Percentiles rank a stretch among this genome's conserved stretches.
phyloP scores from a whole-genome alignment of 37 sponge, comb jelly and placozoan genomes.

The Aplysina aerophoba region DNA sequence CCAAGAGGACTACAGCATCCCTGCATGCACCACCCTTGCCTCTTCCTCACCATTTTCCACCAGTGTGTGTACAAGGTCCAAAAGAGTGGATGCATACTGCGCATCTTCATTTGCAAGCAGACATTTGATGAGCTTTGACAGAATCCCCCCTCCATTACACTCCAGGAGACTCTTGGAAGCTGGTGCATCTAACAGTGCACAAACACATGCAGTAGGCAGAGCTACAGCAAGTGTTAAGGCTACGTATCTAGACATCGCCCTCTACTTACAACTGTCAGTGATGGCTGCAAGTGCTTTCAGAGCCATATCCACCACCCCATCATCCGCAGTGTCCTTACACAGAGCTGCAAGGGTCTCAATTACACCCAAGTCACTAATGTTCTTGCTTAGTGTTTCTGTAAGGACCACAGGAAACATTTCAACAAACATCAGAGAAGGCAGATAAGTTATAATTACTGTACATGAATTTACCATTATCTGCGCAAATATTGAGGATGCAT shows the following conservation, averaged over 20 bases:
- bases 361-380: slow-evolving; percentile 19
- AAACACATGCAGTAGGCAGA: too few species aligned
- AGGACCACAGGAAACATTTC: not conserved
- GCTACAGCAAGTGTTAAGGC: too few species aligned
- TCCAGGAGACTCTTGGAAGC: too few species aligned
- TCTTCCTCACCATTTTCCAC: slow-evolving; percentile 26
- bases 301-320: slow-evolving; percentile 45
- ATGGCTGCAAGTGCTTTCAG: slow-evolving; percentile 36
- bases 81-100: not conserved
- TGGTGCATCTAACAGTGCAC: slow-evolving; percentile 5
- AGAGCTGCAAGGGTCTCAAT: slow-evolving; percentile 8
- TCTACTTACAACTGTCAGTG: slow-evolving; percentile 31
- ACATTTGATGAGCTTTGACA: too few species aligned
- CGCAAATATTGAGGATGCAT: slow-evolving; percentile 54
- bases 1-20: not conserved
- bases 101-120: not conserved
- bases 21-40: too few species aligned
- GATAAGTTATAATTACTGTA: too few species aligned
- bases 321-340: not conserved
- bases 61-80: slow-evolving; percentile 30
- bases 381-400: slow-evolving; percentile 46
- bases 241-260: too few species aligned
- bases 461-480: slow-evolving; percentile 57
- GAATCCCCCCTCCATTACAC: too few species aligned
- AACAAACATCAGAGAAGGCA: too few species aligned